These are phyloP conservation scores for Aphyosemion australe DNA, from an alignment of 2,113 vertebrate genomes.

Conservation along the genomic window DNA sequence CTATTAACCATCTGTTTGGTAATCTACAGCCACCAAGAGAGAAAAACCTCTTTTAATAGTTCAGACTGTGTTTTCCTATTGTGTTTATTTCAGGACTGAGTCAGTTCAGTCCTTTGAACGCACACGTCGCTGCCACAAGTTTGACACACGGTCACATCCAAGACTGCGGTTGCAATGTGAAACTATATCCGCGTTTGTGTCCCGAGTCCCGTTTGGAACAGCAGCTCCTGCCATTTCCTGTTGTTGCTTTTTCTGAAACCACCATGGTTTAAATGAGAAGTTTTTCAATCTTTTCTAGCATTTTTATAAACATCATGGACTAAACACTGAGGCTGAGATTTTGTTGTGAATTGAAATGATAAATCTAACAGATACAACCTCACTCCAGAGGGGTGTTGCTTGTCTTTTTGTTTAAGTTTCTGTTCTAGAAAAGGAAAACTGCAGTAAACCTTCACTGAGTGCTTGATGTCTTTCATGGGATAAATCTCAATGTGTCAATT, in stretches of 20 bases:
- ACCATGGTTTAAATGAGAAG: slow-evolving; percentile 23
- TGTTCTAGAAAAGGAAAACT: no score
- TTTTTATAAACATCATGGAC: background rate
- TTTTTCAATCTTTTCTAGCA: slow-evolving; percentile 9
- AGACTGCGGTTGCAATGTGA: slow-evolving; percentile 51
- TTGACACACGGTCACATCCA: slow-evolving; percentile 38
- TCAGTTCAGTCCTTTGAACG: background rate
- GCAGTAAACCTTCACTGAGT: no score
- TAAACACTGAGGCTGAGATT: background rate
- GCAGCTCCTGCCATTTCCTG: slow-evolving; percentile 51
- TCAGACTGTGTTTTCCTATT: background rate
- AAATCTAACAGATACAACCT: no score
- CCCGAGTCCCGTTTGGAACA: slow-evolving; percentile 36
- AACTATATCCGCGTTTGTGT: slow-evolving; percentile 61
- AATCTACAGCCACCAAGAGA: no score
- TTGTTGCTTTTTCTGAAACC: slow-evolving; percentile 5
- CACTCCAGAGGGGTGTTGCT: background rate
- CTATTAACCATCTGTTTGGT: no score
- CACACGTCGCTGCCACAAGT: slow-evolving; percentile 16
- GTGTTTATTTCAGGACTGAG: background rate
- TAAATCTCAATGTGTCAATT: no score
- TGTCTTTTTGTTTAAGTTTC: background rate
- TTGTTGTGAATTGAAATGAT: slow-evolving; percentile 15
- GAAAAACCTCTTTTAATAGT: no score
- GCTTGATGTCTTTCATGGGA: no score